A percentile compares a stretch with the other conserved stretches of the same genome.
phyloP scores from a whole-genome alignment of 2,888 invertebrate genomes.

The Maniola hyperantus region DNA sequence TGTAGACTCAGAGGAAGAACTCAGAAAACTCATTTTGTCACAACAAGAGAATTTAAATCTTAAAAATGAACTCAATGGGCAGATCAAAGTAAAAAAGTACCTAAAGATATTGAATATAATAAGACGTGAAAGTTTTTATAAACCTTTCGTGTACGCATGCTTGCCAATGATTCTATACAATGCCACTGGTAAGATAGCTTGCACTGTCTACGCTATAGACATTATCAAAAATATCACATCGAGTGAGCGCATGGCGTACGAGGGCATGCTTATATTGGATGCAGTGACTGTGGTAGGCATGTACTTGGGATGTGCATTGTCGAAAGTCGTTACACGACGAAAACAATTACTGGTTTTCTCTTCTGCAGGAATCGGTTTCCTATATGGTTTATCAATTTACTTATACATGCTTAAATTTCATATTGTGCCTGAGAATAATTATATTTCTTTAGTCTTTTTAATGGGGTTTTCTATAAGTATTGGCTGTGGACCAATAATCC shows the following conservation, averaged over 20 bases:
- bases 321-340: constrained; percentile 45
- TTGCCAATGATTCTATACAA: constrained; percentile 15
- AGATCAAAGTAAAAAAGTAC: background rate
- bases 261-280: constrained; percentile 32
- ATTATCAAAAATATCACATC: constrained; percentile 29
- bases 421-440: constrained; percentile 9
- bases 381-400: constrained; percentile 19
- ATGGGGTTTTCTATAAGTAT: constrained; percentile 28
- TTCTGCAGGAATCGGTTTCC: background rate
- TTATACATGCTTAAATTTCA: constrained; percentile 20
- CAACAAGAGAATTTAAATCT: constrained; percentile 29
- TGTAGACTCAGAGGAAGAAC: constrained; percentile 32
- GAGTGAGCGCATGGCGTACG: constrained; percentile 26
- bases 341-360: constrained; percentile 41
- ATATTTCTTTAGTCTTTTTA: constrained; percentile 27
- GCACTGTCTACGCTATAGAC: constrained; percentile 26
- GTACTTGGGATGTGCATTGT: constrained; percentile 45
- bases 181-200: constrained; percentile 28
- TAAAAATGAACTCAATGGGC: background rate
- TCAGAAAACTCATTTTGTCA: constrained; percentile 31
- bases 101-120: constrained; percentile 11
- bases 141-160: constrained; percentile 22
- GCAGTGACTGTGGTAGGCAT: constrained; percentile 44
- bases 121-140: constrained; percentile 31
- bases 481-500: constrained; percentile 46